These are phyloP conservation scores for Drosophila meridionalis DNA, from an alignment of 2,888 invertebrate species.

Conservation along the genomic window DNA sequence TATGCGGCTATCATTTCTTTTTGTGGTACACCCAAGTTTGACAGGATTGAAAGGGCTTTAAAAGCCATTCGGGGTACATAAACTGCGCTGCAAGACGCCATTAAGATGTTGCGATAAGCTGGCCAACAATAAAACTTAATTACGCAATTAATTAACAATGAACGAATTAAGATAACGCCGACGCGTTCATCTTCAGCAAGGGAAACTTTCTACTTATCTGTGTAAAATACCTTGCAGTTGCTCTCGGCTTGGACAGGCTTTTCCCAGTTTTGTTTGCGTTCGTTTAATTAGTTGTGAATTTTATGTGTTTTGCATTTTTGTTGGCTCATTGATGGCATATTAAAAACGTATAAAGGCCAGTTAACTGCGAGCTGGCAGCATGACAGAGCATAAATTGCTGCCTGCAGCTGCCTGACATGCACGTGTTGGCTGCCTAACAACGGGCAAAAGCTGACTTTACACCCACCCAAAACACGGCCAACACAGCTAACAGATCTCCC, in stretches of 20 bases:
- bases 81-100: conserved; percentile 9
- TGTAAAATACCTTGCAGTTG: conserved; percentile 5
- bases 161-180: conserved; percentile 39
- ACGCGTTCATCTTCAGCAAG: conserved; percentile 2
- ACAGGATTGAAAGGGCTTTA: background rate
- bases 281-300: conserved; percentile 60
- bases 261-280: conserved; percentile 19
- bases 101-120: conserved; percentile 29
- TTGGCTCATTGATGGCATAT: conserved; percentile 50
- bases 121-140: conserved; percentile 23
- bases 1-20: conserved; percentile 16
- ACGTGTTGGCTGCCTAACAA: conserved; percentile 35
- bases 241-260: conserved; percentile 55
- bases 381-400: conserved; percentile 59
- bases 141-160: conserved; percentile 49
- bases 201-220: conserved; percentile 48
- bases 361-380: conserved; percentile 8
- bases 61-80: conserved; percentile 15
- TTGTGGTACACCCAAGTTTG: conserved; percentile 10
- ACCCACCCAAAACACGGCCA: background rate
- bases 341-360: conserved; percentile 32
- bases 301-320: conserved; percentile 49
- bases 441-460: conserved; percentile 28
- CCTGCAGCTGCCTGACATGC: conserved; percentile 29
- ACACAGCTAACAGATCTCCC: background rate